These are phyloP conservation scores for Axis porcinus DNA, from an alignment of 2,113 vertebrate species.

Conservation along the genomic window DNA sequence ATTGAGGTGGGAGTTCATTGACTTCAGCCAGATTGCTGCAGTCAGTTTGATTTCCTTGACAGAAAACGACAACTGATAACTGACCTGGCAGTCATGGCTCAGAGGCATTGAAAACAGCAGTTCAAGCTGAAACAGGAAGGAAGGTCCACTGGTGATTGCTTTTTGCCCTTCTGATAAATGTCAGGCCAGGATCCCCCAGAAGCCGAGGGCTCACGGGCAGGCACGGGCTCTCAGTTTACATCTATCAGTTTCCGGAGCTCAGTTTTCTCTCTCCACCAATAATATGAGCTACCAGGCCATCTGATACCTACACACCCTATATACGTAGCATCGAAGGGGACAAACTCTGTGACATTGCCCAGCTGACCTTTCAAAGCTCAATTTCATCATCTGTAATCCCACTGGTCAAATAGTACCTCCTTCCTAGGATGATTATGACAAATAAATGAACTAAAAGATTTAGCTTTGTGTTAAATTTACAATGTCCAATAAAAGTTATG, in stretches of 20 bases:
- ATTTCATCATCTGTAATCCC: neutral
- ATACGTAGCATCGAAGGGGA: neutral
- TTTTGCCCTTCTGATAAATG: neutral
- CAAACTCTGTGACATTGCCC: neutral
- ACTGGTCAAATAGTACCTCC: neutral
- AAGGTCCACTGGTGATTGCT: neutral
- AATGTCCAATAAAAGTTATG: neutral
- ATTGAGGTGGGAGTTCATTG: neutral
- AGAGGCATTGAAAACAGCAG: neutral
- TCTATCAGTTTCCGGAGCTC: neutral
- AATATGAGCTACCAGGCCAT: neutral
- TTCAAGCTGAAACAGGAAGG: neutral
- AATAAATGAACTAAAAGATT: neutral
- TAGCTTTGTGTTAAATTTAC: neutral
- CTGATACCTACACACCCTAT: neutral
- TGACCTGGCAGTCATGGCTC: neutral
- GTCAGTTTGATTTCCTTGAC: constrained; percentile 14
- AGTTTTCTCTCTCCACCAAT: neutral
- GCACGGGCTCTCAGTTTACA: neutral
- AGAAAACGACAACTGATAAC: neutral
- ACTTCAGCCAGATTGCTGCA: neutral
- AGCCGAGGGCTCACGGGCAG: neutral
- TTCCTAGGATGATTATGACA: neutral
- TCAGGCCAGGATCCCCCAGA: neutral
- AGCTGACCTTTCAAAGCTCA: neutral